These are phyloP conservation scores for Hypotaenidia philippensis DNA, from an alignment of 2,797 vertebrate species.

Conservation along the genomic window DNA sequence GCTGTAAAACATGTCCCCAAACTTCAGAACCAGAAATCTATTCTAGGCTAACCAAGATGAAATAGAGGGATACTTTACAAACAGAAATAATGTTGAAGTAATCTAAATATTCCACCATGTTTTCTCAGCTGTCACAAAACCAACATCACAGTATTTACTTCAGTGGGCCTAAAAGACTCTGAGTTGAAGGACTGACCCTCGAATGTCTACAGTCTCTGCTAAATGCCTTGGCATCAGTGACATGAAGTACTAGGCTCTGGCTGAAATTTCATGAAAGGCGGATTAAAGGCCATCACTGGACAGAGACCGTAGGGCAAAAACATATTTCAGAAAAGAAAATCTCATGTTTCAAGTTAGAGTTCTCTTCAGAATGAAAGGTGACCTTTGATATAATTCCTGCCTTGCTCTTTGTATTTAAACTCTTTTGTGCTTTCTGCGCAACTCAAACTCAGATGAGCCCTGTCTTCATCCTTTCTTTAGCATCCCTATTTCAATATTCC, in stretches of 20 bases:
- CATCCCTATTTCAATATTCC: constrained; percentile 51
- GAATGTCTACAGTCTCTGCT: background rate
- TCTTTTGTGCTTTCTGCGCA: constrained; percentile 14
- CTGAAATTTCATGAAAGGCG: constrained; percentile 28
- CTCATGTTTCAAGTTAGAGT: constrained; percentile 1
- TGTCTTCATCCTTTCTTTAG: constrained; percentile 7
- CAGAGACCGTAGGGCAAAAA: background rate
- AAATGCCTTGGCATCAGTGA: constrained; percentile 32
- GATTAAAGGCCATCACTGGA: constrained; percentile 43
- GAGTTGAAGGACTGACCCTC: background rate
- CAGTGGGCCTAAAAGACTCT: background rate
- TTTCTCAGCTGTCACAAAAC: background rate
- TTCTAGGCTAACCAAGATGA: background rate
- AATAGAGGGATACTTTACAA: background rate
- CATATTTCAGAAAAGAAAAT: constrained; percentile 22
- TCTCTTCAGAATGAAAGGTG: constrained; percentile 52
- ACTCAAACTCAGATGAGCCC: constrained; percentile 4
- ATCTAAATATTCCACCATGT: background rate
- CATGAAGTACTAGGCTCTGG: background rate
- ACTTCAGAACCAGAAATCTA: background rate
- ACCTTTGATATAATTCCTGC: constrained; percentile 58
- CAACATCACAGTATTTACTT: background rate
- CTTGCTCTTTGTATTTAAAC: constrained; percentile 29
- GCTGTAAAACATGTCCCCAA: background rate
- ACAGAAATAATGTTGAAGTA: background rate